These are phyloP conservation scores for Byasa hedistus DNA, from an alignment of 2,888 invertebrate species.

Conservation along the genomic window DNA sequence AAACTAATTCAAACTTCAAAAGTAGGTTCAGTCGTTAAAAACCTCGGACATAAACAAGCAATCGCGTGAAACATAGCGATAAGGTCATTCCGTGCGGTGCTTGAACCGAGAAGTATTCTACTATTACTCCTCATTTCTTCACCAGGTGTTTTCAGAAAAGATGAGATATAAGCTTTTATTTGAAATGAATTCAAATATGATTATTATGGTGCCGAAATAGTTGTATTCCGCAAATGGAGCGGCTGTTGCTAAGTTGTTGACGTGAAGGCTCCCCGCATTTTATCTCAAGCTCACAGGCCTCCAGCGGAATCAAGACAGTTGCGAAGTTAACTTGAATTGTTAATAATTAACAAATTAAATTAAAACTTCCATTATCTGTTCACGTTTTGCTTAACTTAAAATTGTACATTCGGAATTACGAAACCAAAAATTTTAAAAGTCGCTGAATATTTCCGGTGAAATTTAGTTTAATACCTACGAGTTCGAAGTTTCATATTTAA, in stretches of 20 bases:
- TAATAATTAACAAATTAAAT: conserved; percentile 11
- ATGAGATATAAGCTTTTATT: too few species aligned
- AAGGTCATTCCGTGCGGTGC: too few species aligned
- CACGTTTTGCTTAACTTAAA: neutral
- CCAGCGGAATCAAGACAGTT: conserved; percentile 1
- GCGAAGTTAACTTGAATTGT: conserved; percentile 4
- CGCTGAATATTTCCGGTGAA: too few species aligned
- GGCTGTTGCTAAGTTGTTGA: conserved; percentile 7
- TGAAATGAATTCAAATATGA: neutral
- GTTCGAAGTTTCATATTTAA: too few species aligned
- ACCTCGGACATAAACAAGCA: too few species aligned
- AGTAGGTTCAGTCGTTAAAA: too few species aligned
- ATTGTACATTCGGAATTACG: neutral
- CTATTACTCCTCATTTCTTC: too few species aligned
- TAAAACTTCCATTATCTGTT: neutral
- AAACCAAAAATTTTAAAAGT: neutral
- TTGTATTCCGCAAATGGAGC: conserved; percentile 10
- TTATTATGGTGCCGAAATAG: neutral
- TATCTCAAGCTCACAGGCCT: conserved; percentile 16
- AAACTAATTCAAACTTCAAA: too few species aligned
- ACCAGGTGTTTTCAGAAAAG: too few species aligned
- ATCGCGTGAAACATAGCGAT: too few species aligned
- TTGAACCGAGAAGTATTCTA: too few species aligned
- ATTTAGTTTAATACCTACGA: too few species aligned
- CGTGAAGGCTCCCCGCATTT: conserved; percentile 5